phyloP scores from a whole-genome alignment of 2,113 vertebrate species.

The Macquaria ambigua region DNA sequence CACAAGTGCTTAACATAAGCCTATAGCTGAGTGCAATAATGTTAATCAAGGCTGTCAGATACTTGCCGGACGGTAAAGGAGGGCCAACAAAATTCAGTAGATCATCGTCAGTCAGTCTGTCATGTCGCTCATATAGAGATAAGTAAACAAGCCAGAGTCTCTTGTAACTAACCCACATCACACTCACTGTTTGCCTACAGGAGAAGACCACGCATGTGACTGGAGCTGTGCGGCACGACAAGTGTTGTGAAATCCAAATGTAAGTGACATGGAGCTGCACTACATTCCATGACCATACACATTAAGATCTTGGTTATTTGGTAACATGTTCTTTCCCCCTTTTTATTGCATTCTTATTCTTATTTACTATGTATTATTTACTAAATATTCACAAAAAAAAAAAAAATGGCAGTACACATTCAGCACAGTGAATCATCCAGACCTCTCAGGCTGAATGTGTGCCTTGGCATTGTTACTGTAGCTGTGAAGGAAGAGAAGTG shows the following conservation, averaged over 20 bases:
- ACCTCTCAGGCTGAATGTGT: constrained; percentile 31
- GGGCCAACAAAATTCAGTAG: constrained; percentile 30
- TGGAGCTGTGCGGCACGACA: constrained; percentile 41
- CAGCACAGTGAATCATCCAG: constrained; percentile 14
- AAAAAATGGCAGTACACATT: constrained; percentile 8
- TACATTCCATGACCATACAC: constrained; percentile 17
- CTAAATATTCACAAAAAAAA: constrained; percentile 19
- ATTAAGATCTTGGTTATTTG: constrained; percentile 17
- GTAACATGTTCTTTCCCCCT: background rate
- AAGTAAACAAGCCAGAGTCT: constrained; percentile 40
- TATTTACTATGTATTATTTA: background rate
- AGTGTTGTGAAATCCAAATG: constrained; percentile 38
- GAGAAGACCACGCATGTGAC: constrained; percentile 43
- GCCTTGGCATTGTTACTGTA: constrained; percentile 58
- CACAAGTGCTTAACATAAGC: constrained; percentile 11
- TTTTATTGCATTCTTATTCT: background rate
- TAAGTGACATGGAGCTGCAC: constrained; percentile 35
- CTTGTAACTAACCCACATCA: constrained; percentile 52
- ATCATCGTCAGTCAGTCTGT: constrained; percentile 48
- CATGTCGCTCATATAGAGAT: constrained; percentile 36
- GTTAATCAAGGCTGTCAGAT: constrained; percentile 57
- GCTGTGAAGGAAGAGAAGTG: constrained; percentile 52
- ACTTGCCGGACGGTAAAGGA: constrained; percentile 25
- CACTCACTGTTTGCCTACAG: constrained; percentile 61
- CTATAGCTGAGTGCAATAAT: constrained; percentile 18